A percentile compares a stretch with the other conserved stretches of the same genome.
Conservation (phyloP, 2,113 vertebrate species). For the Coptodon bakossiorum region DNA sequence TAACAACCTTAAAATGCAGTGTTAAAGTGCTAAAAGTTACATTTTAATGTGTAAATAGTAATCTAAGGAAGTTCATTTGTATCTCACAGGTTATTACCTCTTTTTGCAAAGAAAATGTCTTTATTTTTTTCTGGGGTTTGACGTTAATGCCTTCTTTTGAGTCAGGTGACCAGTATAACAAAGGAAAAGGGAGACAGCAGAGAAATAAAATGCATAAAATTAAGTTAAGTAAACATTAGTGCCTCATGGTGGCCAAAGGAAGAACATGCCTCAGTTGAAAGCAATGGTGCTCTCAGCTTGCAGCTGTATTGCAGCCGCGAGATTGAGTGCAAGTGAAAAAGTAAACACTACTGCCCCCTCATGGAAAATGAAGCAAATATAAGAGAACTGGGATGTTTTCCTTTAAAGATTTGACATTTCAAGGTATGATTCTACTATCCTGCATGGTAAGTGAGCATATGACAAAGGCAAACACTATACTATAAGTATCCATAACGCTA, state of each 20-base stretch:
- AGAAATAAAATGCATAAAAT: background rate
- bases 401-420: background rate
- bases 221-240: background rate
- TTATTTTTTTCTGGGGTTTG: background rate
- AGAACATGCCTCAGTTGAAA: background rate
- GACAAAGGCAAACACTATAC: background rate
- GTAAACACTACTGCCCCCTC: background rate
- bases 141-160: background rate
- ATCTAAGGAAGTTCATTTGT: background rate
- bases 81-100: background rate
- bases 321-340: background rate
- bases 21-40: background rate
- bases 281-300: background rate
- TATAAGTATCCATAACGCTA: fast-evolving
- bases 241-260: background rate
- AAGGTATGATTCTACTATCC: background rate
- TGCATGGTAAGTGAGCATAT: background rate
- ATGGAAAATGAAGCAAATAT: background rate
- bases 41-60: background rate
- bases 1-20: background rate
- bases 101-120: background rate
- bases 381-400: background rate
- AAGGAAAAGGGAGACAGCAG: background rate
- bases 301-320: background rate
- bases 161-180: background rate